A percentile compares a stretch with the other conserved stretches of the same genome.
Evolutionary conservation across 1,140 invertebrate genomes (phyloP).

Genomic region (Drosophila funebris): DNA sequence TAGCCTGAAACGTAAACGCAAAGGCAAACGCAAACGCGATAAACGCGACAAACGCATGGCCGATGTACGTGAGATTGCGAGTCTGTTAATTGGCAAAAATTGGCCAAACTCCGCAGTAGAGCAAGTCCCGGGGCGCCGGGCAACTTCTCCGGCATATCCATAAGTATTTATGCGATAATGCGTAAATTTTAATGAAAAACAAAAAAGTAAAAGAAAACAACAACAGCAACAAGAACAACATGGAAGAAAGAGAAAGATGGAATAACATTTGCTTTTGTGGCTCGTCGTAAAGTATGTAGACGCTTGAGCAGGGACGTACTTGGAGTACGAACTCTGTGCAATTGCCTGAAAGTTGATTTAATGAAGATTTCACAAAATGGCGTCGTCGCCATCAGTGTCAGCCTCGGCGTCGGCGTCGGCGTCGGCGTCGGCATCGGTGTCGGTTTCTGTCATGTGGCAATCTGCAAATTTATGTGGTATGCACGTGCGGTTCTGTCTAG

Average conservation of each 20-base stretch:
- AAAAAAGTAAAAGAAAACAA: slow-evolving; percentile 27
- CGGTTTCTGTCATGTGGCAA: slow-evolving; percentile 52
- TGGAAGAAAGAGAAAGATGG: slow-evolving; percentile 2
- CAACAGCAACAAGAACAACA: slow-evolving; percentile 5
- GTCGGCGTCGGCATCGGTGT: background rate
- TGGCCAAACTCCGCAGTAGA: slow-evolving; percentile 52
- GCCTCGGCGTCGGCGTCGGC: background rate
- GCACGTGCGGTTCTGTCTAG: slow-evolving; percentile 37
- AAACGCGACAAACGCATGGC: slow-evolving; percentile 66
- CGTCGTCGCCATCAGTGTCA: slow-evolving; percentile 21
- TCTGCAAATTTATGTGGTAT: slow-evolving; percentile 41
- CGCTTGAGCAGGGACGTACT: slow-evolving; percentile 7
- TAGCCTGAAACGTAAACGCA: background rate
- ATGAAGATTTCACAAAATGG: slow-evolving; percentile 77
- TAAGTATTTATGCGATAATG: slow-evolving; percentile 76
- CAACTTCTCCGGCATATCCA: slow-evolving; percentile 26
- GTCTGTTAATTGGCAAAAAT: slow-evolving; percentile 79
- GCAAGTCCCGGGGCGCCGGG: background rate
- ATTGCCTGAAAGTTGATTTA: slow-evolving; percentile 79
- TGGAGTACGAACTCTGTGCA: slow-evolving; percentile 49
- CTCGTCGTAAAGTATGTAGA: slow-evolving; percentile 57
- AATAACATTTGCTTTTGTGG: slow-evolving; percentile 52
- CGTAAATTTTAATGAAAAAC: slow-evolving; percentile 80
- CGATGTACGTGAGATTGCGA: slow-evolving; percentile 79
- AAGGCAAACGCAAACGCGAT: slow-evolving; percentile 66